A percentile compares a stretch with the other conserved stretches of the same genome.
phyloP scores from a whole-genome alignment of 2,113 vertebrate genomes.

The Ammodytes marinus region DNA sequence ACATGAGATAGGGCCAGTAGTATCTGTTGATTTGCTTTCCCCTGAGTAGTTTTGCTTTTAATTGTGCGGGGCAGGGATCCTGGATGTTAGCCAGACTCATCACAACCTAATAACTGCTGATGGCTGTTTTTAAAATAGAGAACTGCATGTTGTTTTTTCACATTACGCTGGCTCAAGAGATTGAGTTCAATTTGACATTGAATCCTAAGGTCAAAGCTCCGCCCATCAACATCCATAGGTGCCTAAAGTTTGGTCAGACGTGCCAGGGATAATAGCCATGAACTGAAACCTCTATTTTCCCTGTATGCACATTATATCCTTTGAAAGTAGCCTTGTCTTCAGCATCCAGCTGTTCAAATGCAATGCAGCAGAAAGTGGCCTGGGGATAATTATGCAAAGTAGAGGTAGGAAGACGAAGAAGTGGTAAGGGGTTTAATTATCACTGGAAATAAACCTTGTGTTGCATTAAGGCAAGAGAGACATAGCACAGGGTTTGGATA shows the following conservation, averaged over 20 bases:
- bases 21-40: constrained; percentile 20
- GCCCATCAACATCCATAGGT: constrained; percentile 17
- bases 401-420: constrained; percentile 66
- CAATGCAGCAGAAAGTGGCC: constrained; percentile 41
- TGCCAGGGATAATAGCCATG: not conserved
- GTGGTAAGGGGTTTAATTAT: constrained; percentile 71
- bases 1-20: not conserved
- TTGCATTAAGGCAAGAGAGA: constrained; percentile 43
- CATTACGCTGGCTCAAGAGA: not conserved
- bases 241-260: not conserved
- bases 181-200: constrained; percentile 17
- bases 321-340: constrained; percentile 46
- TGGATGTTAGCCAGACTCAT: constrained; percentile 5
- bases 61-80: not conserved
- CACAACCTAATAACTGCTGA: constrained; percentile 2
- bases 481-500: constrained; percentile 54
- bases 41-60: not conserved
- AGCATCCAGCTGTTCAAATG: constrained; percentile 51
- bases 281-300: constrained; percentile 24
- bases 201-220: constrained; percentile 2
- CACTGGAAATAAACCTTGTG: constrained; percentile 58
- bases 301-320: constrained; percentile 30
- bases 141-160: not conserved
- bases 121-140: not conserved
- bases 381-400: constrained; percentile 70